Base-by-base conservation (phyloP, 2,797 vertebrate species). In the Hozukius guyotensis region DNA sequence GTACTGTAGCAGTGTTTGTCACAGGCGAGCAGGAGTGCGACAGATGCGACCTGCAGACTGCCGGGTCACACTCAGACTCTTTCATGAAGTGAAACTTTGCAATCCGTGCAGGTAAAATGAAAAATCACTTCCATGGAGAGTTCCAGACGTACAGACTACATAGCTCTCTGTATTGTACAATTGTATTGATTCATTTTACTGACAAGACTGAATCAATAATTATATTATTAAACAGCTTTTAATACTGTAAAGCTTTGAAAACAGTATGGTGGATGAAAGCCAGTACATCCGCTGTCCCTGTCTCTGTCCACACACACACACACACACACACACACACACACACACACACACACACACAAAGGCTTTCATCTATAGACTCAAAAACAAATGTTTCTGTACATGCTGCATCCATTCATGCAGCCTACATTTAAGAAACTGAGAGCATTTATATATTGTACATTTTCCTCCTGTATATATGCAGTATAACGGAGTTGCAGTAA, bases 41-140 rank as follows among this genome's bases (percentile, higher is more conserved):
- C 56, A 85, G 46, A 89, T 68, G 62, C 12, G 46, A 32, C 46
- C 46, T 64, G 78, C 27, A 68, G 63, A 73, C 16, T 22, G 5
- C 5, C 13, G 34, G 22, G 53, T 78, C 75, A 59, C 2, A 42
- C 49, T 68, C 61, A 60, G 8, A 70, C 12, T 31, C 25, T 22
- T 72, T 69, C 2, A 18, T 46, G 42, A 53, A 56, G 16, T 3
- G 20, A 68, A 60, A 31, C 2, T 67, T 24, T 56, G 5, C 11
- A 27, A 38, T 42, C 53, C 7, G 1, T 27, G 22, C 8, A 60
- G 56, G 4, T 59, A 1, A 72, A 74, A 70, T 9, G 2, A 46
- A 65, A 72, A 55, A 60, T 18, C 2, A 5, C 56, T 18, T 16
- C 6, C 12, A 34, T 42, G 9, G n/a, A 12, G 7, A 32, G 11